These are phyloP conservation scores for Thalassophryne amazonica DNA, from an alignment of 2,797 vertebrate species.

Conservation along the genomic window DNA sequence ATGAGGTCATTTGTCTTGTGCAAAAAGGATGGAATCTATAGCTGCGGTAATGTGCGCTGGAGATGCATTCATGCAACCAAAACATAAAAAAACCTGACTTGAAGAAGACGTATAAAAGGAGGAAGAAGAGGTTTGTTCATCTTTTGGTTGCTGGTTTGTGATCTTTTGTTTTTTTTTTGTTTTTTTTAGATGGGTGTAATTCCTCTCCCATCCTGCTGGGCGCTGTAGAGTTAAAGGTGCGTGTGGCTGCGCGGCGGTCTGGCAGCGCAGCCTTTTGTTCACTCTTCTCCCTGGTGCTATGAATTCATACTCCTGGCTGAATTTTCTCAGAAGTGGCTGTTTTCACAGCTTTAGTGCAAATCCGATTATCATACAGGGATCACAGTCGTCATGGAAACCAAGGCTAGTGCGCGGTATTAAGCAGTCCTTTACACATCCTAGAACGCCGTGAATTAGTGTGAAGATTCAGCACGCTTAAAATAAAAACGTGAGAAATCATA, in stretches of 20 bases:
- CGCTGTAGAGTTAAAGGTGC: background rate
- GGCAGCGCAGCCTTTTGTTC: slow-evolving; percentile 26
- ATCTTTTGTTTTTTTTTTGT: background rate
- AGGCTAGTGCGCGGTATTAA: slow-evolving; percentile 64
- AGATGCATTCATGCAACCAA: slow-evolving; percentile 50
- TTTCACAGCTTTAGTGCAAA: slow-evolving; percentile 74
- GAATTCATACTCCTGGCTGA: slow-evolving; percentile 26
- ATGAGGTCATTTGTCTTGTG: slow-evolving; percentile 77
- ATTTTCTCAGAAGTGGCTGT: slow-evolving; percentile 60
- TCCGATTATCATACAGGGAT: slow-evolving; percentile 76
- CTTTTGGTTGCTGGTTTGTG: background rate
- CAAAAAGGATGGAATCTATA: slow-evolving; percentile 62
- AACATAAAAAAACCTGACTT: background rate
- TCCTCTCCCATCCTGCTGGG: background rate
- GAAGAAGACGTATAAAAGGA: no score
- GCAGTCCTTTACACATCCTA: slow-evolving; percentile 66
- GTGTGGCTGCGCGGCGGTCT: background rate
- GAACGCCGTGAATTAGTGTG: slow-evolving; percentile 73
- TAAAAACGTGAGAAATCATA: slow-evolving; percentile 50
- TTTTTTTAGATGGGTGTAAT: slow-evolving; percentile 4
- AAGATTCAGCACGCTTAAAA: slow-evolving; percentile 64
- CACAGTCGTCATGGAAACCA: slow-evolving; percentile 80
- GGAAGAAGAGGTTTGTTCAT: no score
- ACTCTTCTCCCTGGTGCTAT: slow-evolving; percentile 11
- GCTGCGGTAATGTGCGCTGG: slow-evolving; percentile 60